These are phyloP conservation scores for Solenopsis fugax DNA, from an alignment of 1,140 invertebrate genomes.

Conservation along the genomic window DNA sequence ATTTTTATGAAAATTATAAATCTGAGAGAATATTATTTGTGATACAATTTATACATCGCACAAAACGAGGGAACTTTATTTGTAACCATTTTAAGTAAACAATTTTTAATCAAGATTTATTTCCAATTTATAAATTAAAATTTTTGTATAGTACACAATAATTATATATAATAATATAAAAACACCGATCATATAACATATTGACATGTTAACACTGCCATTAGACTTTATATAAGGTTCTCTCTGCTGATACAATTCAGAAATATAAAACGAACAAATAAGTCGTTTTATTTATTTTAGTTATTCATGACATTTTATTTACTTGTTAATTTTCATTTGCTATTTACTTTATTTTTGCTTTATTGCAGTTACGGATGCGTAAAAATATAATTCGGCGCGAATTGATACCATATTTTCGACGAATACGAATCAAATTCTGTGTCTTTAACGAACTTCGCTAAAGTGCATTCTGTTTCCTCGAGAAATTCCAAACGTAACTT, in stretches of 20 bases:
- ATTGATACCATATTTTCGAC: slow-evolving; percentile 6
- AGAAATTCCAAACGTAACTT: slow-evolving; percentile 59
- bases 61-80: no score
- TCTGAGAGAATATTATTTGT: neutral
- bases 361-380: neutral
- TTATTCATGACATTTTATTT: neutral
- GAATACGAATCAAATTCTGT: slow-evolving; percentile 6
- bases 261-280: neutral
- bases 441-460: slow-evolving; percentile 43
- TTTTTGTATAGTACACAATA: neutral
- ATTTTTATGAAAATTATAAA: neutral
- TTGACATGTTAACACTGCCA: neutral
- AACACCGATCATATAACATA: neutral
- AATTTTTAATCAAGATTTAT: slow-evolving; percentile 14
- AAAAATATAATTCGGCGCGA: neutral
- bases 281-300: neutral
- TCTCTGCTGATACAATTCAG: neutral
- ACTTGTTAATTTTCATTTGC: no score
- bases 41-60: neutral
- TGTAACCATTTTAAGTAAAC: neutral
- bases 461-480: slow-evolving; percentile 22
- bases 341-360: neutral
- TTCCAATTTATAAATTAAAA: neutral
- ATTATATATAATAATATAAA: neutral
- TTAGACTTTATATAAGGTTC: slow-evolving; percentile 8